These are phyloP conservation scores for Celastrina argiolus DNA, from an alignment of 2,888 invertebrate genomes.

Conservation along the genomic window DNA sequence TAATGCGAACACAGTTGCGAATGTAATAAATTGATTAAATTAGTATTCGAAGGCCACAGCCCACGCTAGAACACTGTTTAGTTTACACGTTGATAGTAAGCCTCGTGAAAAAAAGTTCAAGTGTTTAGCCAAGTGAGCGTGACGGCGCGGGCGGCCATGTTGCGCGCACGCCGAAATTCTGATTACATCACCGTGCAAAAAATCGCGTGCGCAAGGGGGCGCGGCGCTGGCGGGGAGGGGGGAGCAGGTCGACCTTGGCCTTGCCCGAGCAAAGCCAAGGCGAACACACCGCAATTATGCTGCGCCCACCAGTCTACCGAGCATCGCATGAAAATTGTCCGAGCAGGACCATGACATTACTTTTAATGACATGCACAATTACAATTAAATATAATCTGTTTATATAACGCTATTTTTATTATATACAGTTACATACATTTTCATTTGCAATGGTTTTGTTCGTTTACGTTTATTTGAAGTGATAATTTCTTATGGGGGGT, in stretches of 20 bases:
- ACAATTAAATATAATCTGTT: not conserved
- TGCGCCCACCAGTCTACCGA: slow-evolving; percentile 70
- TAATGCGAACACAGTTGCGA: not conserved
- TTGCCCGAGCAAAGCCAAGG: slow-evolving; percentile 72
- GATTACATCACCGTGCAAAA: slow-evolving; percentile 75
- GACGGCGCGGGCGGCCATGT: slow-evolving; percentile 62
- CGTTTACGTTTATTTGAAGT: no score
- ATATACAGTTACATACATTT: not conserved
- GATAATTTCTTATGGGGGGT: no score
- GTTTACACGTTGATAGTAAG: slow-evolving; percentile 15
- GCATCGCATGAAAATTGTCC: slow-evolving; percentile 20
- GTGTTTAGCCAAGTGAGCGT: slow-evolving; percentile 37
- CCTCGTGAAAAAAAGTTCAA: slow-evolving; percentile 23
- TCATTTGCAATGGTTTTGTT: no score
- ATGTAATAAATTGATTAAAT: slow-evolving; percentile 1
- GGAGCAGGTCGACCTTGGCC: slow-evolving; percentile 62
- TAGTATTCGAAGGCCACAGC: slow-evolving; percentile 8
- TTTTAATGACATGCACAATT: slow-evolving; percentile 14
- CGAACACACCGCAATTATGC: slow-evolving; percentile 68
- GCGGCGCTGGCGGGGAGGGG: slow-evolving; percentile 32
- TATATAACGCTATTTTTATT: not conserved
- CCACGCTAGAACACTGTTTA: slow-evolving; percentile 16
- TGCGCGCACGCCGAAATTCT: slow-evolving; percentile 70
- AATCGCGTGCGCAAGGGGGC: slow-evolving; percentile 54
- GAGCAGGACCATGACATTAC: slow-evolving; percentile 21